phyloP scores from a whole-genome alignment of 2,113 vertebrate genomes.

The Sinocyclocheilus rhinocerous region DNA sequence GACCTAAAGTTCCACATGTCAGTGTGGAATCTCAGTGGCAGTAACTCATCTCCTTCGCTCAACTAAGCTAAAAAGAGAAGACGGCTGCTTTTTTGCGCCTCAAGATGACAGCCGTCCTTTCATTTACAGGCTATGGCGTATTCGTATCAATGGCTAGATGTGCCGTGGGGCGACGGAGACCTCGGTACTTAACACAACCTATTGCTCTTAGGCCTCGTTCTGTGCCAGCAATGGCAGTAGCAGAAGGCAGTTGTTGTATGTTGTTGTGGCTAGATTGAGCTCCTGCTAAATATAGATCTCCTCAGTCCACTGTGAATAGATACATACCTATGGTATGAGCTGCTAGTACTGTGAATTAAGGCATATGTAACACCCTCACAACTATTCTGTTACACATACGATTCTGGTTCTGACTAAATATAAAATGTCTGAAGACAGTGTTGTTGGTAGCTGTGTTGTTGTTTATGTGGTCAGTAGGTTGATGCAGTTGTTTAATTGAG shows the following conservation, averaged over 20 bases:
- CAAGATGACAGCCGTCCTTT: conserved; percentile 56
- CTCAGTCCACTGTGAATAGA: background rate
- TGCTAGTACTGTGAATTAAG: background rate
- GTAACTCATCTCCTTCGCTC: background rate
- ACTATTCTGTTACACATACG: background rate
- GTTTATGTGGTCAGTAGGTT: background rate
- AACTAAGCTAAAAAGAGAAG: conserved; percentile 18
- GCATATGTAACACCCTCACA: background rate
- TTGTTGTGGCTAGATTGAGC: background rate
- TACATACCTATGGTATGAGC: background rate
- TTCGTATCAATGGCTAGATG: conserved; percentile 83
- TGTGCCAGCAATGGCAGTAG: background rate
- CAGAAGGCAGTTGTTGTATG: conserved; percentile 13
- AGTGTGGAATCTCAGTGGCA: background rate
- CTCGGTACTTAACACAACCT: conserved; percentile 78
- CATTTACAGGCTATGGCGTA: conserved; percentile 80
- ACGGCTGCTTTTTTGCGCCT: conserved; percentile 53
- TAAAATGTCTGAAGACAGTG: background rate
- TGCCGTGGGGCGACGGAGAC: conserved; percentile 92
- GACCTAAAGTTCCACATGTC: conserved; percentile 11
- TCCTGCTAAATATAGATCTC: conserved; percentile 35
- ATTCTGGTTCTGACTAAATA: background rate
- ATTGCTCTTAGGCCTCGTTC: background rate
- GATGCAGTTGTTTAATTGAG: background rate
- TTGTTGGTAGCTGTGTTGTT: background rate